Evolutionary conservation across 2,888 invertebrate genomes (phyloP), one percentile per base, ranked within the genome.

Genomic region (Parochlus steinenii): DNA sequence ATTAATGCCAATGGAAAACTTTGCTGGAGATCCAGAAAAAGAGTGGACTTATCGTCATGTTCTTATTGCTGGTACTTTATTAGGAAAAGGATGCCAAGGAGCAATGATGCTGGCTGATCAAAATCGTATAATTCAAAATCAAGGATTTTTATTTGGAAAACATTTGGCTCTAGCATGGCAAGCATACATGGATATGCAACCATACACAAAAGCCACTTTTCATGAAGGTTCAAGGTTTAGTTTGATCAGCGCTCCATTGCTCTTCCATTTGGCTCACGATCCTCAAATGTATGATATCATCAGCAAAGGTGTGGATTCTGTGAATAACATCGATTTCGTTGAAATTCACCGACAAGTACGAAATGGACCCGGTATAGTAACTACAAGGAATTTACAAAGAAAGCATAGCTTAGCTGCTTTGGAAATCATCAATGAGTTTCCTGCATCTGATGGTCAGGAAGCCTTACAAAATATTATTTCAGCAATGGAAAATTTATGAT

Each of bases 151-250:
- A 12, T 90, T 92, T 64, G 92, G 90, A 7, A 81, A 85, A 51
- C 85, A 90, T 61, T 62, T 90, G 36, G 87, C 87, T 0, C 62
- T 87, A 17, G 87, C 87, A 2, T 87, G 87, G 80, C 90, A 92
- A 60, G 83, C 83, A 2, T 68, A 67, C 48, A 50, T 71, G 2
- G 85, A 85, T 52, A 62, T 81, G 14, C 79, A 81, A 48, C 74
- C 79, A 3, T 85, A 83, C 41, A 55, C 57, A 41, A 44, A 46
- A 6, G 45, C 46, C 20, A 49, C 47, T 4, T 39, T 57, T 16
- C 37, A 40, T 18, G 49, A 51, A 48, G 49, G 51, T 30, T 41
- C 44, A 0, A 49, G 56, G 37, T 56, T 56, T 42, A 48, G 62
- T 52, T 55, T 87, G 45, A 74, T 81, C 3, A 77, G 78, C 48